Evolutionary conservation across 2,888 invertebrate species (phyloP), one percentile per base, ranked within the genome.

Genomic region (Quadroppia sp.): DNA sequence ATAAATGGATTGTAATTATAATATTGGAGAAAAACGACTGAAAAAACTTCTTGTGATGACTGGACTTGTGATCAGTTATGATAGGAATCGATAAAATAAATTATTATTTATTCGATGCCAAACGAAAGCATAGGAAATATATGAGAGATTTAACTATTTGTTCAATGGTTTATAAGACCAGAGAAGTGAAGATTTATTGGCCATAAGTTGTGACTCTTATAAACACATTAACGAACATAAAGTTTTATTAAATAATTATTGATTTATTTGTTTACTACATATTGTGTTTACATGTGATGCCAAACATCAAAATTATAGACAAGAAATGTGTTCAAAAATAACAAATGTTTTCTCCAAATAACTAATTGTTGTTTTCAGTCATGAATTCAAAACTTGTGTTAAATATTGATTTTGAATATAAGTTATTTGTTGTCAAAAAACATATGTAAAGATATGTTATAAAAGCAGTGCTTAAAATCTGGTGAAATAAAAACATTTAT

Each of bases 1-100:
- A 50, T 50, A 50, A 50, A 50, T 50, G 50, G 50, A 50, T 20
- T 50, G n/a, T 50, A 50, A 50, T 50, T 50, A 50, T 50, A 50
- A 50, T 50, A 50, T 50, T 50, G 20, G 6, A 11, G 20, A 50
- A 50, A 50, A 50, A 45, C 11, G 6, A 45, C 15, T 45, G 50
- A 23, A n/a, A n/a, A 20, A 50, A 50, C n/a, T 45, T 15, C 20
- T 20, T 50, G n/a, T 50, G 50, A n/a, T 2, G 50, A 20, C 50
- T 6, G n/a, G 6, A n/a, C 4, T 15, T 50, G 20, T 50, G 50
- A 50, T 50, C 20, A 50, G 50, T 50, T 15, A 50, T 50, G 20
- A 50, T n/a, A 50, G 2, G 50, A 23, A 50, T 50, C 50, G 50
- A 50, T 50, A 20, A 50, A 50, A 50, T 50, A 50, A 50, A 50